Evolutionary conservation across 2,888 invertebrate species (phyloP).

Genomic region (Epinotia brunnichana): DNA sequence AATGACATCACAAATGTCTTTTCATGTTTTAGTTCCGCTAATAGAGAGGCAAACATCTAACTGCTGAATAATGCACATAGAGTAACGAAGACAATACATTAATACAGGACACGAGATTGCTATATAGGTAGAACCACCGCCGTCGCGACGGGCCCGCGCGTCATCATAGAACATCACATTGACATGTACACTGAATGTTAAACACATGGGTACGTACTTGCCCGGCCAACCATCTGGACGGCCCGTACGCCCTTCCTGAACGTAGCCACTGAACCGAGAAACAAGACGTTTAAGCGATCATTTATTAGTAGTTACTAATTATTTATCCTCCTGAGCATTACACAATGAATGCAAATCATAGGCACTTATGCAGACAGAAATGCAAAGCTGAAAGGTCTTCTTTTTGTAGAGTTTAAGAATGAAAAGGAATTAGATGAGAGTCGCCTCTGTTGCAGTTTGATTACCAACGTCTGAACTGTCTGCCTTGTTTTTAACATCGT

Average conservation of each 20-base stretch:
- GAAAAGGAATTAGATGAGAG: slow-evolving; percentile 47
- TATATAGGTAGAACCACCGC: slow-evolving; percentile 61
- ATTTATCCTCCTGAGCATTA: slow-evolving; percentile 60
- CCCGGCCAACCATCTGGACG: slow-evolving; percentile 98
- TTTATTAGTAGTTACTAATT: slow-evolving; percentile 57
- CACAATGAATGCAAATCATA: slow-evolving; percentile 64
- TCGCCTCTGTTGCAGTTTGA: slow-evolving; percentile 43
- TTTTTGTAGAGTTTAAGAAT: slow-evolving; percentile 48
- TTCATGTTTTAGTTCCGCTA: slow-evolving; percentile 75
- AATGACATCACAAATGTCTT: slow-evolving; percentile 77
- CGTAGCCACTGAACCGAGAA: slow-evolving; percentile 95
- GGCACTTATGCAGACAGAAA: slow-evolving; percentile 68
- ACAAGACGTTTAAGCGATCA: slow-evolving; percentile 70
- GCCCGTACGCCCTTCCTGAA: slow-evolving; percentile 99
- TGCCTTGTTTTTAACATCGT: slow-evolving; percentile 31
- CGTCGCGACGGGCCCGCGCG: slow-evolving; percentile 57
- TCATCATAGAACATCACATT: slow-evolving; percentile 74
- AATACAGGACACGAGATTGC: slow-evolving; percentile 79
- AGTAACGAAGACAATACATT: slow-evolving; percentile 81
- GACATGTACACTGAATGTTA: slow-evolving; percentile 76
- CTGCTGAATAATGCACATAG: slow-evolving; percentile 81
- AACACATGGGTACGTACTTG: slow-evolving; percentile 93
- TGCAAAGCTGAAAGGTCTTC: slow-evolving; percentile 68
- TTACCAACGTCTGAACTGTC: slow-evolving; percentile 42
- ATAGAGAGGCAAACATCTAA: slow-evolving; percentile 82